Evolutionary conservation across 2,888 invertebrate species (phyloP).

Genomic region (Leptopilina myrica): DNA sequence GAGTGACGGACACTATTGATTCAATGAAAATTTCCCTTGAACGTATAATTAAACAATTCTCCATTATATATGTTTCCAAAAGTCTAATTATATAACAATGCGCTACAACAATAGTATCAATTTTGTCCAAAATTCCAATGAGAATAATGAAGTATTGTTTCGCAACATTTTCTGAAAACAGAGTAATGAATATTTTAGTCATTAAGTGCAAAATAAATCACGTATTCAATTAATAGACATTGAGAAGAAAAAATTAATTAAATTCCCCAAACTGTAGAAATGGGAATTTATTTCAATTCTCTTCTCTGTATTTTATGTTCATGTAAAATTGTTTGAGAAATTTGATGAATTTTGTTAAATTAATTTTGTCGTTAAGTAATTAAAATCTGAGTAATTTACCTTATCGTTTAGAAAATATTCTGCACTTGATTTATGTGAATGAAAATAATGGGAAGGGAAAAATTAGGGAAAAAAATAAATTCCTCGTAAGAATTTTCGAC

Average conservation of each 20-base stretch:
- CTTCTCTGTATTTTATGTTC: too few species aligned
- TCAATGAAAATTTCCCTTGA: neutral
- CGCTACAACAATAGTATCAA: neutral
- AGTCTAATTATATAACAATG: slow-evolving; percentile 30
- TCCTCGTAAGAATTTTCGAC: neutral
- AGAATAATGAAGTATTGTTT: slow-evolving; percentile 17
- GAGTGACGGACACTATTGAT: slow-evolving; percentile 15
- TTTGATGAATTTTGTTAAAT: too few species aligned
- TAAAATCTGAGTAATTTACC: too few species aligned
- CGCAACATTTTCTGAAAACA: neutral
- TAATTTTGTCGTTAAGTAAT: too few species aligned
- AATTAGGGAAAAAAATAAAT: neutral
- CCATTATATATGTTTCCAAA: neutral
- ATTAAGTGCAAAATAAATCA: neutral
- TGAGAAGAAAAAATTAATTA: neutral
- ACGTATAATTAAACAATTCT: slow-evolving; percentile 19
- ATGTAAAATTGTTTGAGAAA: too few species aligned
- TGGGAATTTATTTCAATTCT: too few species aligned
- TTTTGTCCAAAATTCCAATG: slow-evolving; percentile 10
- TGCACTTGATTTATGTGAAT: too few species aligned
- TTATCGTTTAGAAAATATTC: too few species aligned
- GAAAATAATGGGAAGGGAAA: neutral
- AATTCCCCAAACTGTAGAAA: too few species aligned
- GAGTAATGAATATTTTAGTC: neutral
- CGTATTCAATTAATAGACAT: neutral